Base-by-base conservation (phyloP, 2,113 vertebrate species). In the Sinocyclocheilus maitianheensis region DNA sequence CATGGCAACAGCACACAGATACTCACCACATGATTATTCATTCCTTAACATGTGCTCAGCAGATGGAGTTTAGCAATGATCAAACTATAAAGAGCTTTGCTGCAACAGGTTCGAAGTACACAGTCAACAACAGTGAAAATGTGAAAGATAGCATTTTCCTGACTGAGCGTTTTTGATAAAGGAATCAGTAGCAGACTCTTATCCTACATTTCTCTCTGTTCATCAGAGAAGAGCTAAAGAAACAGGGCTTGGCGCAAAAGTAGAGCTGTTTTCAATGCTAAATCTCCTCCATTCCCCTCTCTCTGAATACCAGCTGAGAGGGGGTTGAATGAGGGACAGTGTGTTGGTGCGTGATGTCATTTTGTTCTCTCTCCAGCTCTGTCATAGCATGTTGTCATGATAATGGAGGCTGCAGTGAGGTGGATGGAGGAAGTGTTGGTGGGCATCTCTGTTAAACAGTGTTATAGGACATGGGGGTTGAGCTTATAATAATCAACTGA, bases 341-440 rank as follows among this genome's bases (percentile, higher is more conserved):
- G 34, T 51, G 51, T 22, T 20, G 46, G 16, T 79, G 63, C 22
- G 7, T 55, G 43, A 62, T 53, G 74, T 69, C 43, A 53, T 72
- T 84, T 75, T 83, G 43, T 84, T 71, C 51, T 72, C 24, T 60
- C 13, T 80, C 16, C 8, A 4, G 13, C 83, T 40, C 63, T 55
- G 86, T 92, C 85, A 90, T 88, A 81, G 83, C 71, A 86, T 79
- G 90, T 93, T 92, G 91, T 90, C 89, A 93, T 92, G 91, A 90
- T 86, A 89, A 92, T 40, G 67, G 30, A 69, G 67, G 14, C 67
- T 13, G 90, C 18, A 85, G 87, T 90, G 72, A 48, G 72, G 0
- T 26, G 34, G 16, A n/a, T 26, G 78, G 60, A 84, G 53, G 14
- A 55, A 55, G 4, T 55, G 53, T 5, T 37, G 67, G 18, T 40